Base-by-base conservation (phyloP, 92 coral and sea anemone genomes). In the Phenganax marumi region DNA sequence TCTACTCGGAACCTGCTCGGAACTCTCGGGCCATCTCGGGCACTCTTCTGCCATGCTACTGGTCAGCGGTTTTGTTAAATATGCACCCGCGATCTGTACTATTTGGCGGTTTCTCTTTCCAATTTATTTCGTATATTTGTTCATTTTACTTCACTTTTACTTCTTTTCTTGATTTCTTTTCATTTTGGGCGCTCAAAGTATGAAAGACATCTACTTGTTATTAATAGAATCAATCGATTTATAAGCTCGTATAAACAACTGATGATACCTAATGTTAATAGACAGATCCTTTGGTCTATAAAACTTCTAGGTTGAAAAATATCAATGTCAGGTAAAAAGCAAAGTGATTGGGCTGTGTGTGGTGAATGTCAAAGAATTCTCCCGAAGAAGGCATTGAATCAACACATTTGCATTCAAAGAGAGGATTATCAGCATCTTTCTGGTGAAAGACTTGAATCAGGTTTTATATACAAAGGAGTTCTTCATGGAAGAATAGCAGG, bases 241-340 rank as follows among this genome's bases (percentile, higher is more conserved):
- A 5, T 33, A 33, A 33, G 43, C 5, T 33, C 43, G 5, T 33
- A 5, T 33, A 2, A 5, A 33, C 5, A 33, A 33, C 2, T 33
- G 43, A 33, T 33, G 43, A 33, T 33, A 33, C 43, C 43, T 1
- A 33, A 5, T 5, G 43, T 33, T 5, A 33, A 5, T 33, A 33
- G 43, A 33, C 7, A 51, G 8, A 8, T 23, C 51, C 79, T 1
- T 33, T 33, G 5, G 5, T 33, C 2, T 33, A 33, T 33, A 33
- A 33, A 33, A 33, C 43, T 33, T 2, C 43, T 33, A 33, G 43
- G 5, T 33, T 2, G 43, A 2, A 23, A 75, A 75, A n/a, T n/a
- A n/a, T n/a, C n/a, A 53, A 75, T 75, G 80, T 25, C 80, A n/a
- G 17, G 49, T 54, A 54, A 54, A 75, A 75, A 75, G 18, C 65